Evolutionary conservation across 2,113 vertebrate genomes (phyloP), one percentile per base, ranked within the genome.

Genomic region (Crypturellus undulatus): DNA sequence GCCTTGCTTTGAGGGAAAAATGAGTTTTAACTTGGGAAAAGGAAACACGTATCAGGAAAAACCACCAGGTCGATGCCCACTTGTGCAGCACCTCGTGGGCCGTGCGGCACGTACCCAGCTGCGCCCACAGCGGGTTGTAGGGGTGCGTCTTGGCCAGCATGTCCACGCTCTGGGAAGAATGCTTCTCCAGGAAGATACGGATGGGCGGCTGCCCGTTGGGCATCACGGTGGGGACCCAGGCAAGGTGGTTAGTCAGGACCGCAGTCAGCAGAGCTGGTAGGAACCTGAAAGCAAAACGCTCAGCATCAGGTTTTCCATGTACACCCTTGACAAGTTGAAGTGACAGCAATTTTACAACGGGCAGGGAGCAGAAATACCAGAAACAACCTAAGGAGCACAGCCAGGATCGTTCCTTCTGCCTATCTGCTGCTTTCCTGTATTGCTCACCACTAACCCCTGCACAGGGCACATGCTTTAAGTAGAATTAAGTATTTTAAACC

Each of bases 141-240:
- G 99, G 99, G 90, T 99, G 99, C 30, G 98, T 99, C 96, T 99
- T 99, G 77, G 99, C 99, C 98, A 99, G 98, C 99, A 99, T 98
- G 98, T 99, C 99, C 75, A 99, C 99, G 19, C 99, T 99, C 96
- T 99, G 98, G 45, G 99, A 99, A 67, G 99, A 99, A 98, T 99
- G 99, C 92, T 99, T 99, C 97, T 99, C 99, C 83, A 99, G 98
- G 98, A 99, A 99, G 96, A 99, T 99, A 93, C 99, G 98, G 93
- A 99, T 99, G 24, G 99, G 99, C 7, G 99, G 99, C 58, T 99
- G 99, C 65, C 99, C 99, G 38, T 99, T 99, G 65, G 99, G 99
- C 99, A 99, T 99, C 89, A 99, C 99, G 0, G 99, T 99, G 75
- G 99, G 99, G 25, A 99, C 99, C 99, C 99, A 99, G 91, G 99